Conservation (phyloP, 1,140 invertebrate genomes). For the Drosophila carrolli region DNA sequence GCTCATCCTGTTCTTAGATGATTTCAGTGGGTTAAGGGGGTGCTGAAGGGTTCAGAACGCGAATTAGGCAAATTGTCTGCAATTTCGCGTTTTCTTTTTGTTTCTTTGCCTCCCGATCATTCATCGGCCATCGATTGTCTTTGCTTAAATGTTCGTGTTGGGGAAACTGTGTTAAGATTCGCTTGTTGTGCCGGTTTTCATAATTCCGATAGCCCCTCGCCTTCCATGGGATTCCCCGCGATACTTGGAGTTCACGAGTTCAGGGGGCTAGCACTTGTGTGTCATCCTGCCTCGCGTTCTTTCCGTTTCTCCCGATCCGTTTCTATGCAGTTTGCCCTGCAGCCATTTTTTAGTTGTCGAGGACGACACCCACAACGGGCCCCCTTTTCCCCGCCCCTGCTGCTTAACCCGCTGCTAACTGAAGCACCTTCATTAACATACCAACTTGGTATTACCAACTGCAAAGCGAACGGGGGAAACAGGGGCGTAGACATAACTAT, state of each 20-base stretch:
- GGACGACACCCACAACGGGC: conserved; percentile 51
- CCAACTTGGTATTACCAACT: conserved; percentile 59
- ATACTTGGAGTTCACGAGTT: conserved; percentile 68
- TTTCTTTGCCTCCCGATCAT: conserved; percentile 22
- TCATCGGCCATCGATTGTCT: conserved; percentile 67
- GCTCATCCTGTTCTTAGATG: conserved; percentile 63
- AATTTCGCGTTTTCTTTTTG: conserved; percentile 48
- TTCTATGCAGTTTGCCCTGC: conserved; percentile 66
- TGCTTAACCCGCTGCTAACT: conserved; percentile 25
- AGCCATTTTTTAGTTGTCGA: conserved; percentile 65
- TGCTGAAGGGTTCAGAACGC: background rate
- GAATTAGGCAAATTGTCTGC: conserved; percentile 82
- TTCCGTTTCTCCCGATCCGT: conserved; percentile 25
- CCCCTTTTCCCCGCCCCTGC: background rate
- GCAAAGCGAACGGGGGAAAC: conserved; percentile 34
- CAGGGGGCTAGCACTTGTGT: conserved; percentile 75
- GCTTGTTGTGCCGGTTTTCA: conserved; percentile 53
- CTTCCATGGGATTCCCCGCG: conserved; percentile 27
- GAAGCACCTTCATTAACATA: conserved; percentile 82
- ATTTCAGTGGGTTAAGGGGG: background rate
- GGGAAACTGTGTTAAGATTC: conserved; percentile 71
- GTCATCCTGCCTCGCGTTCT: conserved; percentile 53
- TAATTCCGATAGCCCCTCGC: conserved; percentile 31
- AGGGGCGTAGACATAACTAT: conserved; percentile 1
- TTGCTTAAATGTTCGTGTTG: conserved; percentile 49